Conservation (phyloP, 2,797 vertebrate species). For the Pangasius djambal region DNA sequence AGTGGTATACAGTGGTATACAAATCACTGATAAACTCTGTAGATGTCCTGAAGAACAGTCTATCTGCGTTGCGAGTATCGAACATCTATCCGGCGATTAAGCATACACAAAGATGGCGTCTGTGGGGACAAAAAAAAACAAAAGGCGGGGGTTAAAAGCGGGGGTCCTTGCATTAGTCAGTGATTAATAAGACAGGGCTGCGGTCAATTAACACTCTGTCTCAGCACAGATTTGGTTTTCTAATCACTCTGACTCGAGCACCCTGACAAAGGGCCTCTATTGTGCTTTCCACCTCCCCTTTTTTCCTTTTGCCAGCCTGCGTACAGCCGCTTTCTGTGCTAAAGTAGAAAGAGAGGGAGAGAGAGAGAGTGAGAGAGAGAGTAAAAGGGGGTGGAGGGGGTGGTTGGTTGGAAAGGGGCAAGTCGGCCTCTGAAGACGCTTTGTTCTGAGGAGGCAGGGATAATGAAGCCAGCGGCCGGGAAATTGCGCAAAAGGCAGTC, state of each 20-base stretch:
- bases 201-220: constrained; percentile 84
- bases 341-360: constrained; percentile 38
- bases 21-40: constrained; percentile 20
- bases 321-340: constrained; percentile 75
- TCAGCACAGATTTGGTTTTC: constrained; percentile 80
- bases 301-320: constrained; percentile 49
- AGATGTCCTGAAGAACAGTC: constrained; percentile 10
- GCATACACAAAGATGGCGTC: constrained; percentile 2
- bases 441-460: constrained; percentile 84
- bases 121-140: constrained; percentile 57
- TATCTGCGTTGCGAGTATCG: not conserved
- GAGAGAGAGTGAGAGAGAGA: constrained; percentile 33
- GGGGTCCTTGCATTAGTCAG: constrained; percentile 71
- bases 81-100: not conserved
- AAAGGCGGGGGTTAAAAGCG: constrained; percentile 48
- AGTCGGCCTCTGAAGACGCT: constrained; percentile 80
- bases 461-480: constrained; percentile 85
- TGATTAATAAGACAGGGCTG: constrained; percentile 75
- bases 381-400: constrained; percentile 19
- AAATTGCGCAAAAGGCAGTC: constrained; percentile 85
- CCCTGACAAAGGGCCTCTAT: constrained; percentile 80
- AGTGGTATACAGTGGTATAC: not conserved
- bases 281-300: constrained; percentile 67
- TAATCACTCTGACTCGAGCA: constrained; percentile 82
- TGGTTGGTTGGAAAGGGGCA: constrained; percentile 36